Percentiles rank a stretch among this genome's conserved stretches.
Conservation (phyloP, 2,797 vertebrate species). For the Pempheris klunzingeri region DNA sequence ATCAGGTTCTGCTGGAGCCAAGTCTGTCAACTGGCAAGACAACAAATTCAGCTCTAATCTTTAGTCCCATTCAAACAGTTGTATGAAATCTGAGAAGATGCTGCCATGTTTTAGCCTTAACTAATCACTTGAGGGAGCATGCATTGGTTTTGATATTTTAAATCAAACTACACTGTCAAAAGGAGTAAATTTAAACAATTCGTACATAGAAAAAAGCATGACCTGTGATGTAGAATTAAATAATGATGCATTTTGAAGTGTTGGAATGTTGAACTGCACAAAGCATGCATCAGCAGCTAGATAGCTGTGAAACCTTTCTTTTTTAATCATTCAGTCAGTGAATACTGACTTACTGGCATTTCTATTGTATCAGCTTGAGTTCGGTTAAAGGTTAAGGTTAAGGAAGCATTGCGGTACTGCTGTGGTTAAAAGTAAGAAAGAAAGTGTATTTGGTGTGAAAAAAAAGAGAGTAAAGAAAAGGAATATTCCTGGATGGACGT, state of each 20-base stretch:
- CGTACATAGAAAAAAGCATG: no score
- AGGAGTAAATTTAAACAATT: no score
- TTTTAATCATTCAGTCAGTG: background rate
- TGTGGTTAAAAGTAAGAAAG: no score
- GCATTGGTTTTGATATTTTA: slow-evolving; percentile 27
- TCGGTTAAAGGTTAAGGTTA: background rate
- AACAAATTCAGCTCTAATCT: slow-evolving; percentile 66
- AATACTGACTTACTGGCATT: no score
- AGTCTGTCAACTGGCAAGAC: slow-evolving; percentile 62
- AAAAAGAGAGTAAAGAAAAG: background rate
- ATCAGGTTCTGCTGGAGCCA: slow-evolving; percentile 63
- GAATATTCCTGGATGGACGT: background rate
- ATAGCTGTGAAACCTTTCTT: background rate
- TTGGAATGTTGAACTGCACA: background rate
- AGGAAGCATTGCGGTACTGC: no score
- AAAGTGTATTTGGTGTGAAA: background rate
- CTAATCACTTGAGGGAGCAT: background rate
- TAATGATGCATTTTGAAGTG: background rate
- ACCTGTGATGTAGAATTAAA: background rate
- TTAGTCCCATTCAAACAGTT: slow-evolving; percentile 53
- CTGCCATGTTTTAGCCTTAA: slow-evolving; percentile 38
- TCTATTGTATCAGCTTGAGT: background rate
- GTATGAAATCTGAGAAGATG: slow-evolving; percentile 47
- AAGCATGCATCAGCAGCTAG: background rate
- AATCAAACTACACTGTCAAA: slow-evolving; percentile 30